phyloP scores from a whole-genome alignment of 2,797 vertebrate genomes.

The Ctenopoma kingsleyae region DNA sequence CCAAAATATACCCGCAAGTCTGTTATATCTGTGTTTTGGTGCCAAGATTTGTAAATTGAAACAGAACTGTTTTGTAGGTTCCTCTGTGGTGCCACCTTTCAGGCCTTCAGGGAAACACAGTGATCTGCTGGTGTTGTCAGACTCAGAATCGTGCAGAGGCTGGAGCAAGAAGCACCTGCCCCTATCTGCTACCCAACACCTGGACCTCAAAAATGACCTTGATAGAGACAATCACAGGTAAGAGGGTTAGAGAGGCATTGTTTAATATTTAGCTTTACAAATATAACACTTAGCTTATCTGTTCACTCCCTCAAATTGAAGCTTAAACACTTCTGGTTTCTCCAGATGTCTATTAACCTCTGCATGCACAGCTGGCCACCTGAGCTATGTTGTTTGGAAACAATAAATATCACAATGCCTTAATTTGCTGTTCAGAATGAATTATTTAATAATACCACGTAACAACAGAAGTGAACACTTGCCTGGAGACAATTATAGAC shows the following conservation, averaged over 20 bases:
- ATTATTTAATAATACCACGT: neutral
- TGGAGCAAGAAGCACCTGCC: slow-evolving; percentile 88
- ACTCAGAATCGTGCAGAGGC: slow-evolving; percentile 75
- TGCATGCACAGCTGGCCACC: neutral
- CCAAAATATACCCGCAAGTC: neutral
- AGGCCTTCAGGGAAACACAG: slow-evolving; percentile 82
- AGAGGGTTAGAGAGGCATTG: neutral
- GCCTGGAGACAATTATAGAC: slow-evolving; percentile 26
- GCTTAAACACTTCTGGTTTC: neutral
- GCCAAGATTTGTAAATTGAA: fast-evolving
- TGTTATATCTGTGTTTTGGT: neutral
- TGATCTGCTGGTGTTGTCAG: slow-evolving; percentile 85
- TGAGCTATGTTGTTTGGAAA: neutral
- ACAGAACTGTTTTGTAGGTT: slow-evolving; percentile 77
- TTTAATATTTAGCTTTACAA: neutral
- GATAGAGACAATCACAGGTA: slow-evolving; percentile 92
- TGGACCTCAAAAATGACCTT: slow-evolving; percentile 53
- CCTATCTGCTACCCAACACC: slow-evolving; percentile 72
- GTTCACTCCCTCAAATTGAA: neutral
- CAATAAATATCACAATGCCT: neutral
- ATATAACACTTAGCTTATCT: neutral
- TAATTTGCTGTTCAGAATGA: neutral
- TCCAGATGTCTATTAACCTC: neutral
- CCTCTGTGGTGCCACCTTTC: slow-evolving; percentile 89
- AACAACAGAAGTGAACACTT: slow-evolving; percentile 4